Evolutionary conservation across 2,113 vertebrate genomes (phyloP).

Genomic region (Antigone vipio): DNA sequence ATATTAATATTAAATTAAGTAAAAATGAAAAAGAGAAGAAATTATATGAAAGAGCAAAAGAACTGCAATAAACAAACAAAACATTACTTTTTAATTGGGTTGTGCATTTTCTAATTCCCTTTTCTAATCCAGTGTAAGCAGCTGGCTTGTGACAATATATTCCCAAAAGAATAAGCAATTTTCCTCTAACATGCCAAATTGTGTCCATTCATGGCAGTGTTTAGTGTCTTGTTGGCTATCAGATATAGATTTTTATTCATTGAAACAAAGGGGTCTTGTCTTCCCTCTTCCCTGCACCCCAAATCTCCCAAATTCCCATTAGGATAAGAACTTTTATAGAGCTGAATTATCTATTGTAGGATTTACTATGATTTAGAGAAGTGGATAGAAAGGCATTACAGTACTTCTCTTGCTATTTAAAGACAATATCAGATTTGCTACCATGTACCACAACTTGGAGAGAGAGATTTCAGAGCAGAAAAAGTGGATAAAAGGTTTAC

Average conservation of each 20-base stretch:
- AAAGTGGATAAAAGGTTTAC: background rate
- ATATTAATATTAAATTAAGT: slow-evolving; percentile 12
- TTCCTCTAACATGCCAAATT: background rate
- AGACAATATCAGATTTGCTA: background rate
- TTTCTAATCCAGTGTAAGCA: slow-evolving; percentile 46
- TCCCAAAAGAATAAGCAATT: background rate
- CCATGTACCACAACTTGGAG: background rate
- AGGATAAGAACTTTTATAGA: background rate
- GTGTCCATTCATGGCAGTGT: background rate
- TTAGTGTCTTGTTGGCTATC: background rate
- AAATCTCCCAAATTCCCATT: background rate
- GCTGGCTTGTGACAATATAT: slow-evolving; percentile 32
- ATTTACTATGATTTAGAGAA: background rate
- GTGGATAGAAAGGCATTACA: background rate
- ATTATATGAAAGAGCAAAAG: background rate
- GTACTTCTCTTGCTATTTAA: background rate
- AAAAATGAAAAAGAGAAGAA: background rate
- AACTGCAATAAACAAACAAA: slow-evolving; percentile 29
- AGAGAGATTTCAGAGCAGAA: background rate
- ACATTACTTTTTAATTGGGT: slow-evolving; percentile 39
- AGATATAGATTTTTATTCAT: background rate
- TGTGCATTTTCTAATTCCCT: slow-evolving; percentile 59
- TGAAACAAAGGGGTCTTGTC: background rate
- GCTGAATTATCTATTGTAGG: background rate
- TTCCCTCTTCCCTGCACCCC: background rate